Base-by-base conservation (phyloP, 2,888 invertebrate species). In the Sarcophaga subvicina region DNA sequence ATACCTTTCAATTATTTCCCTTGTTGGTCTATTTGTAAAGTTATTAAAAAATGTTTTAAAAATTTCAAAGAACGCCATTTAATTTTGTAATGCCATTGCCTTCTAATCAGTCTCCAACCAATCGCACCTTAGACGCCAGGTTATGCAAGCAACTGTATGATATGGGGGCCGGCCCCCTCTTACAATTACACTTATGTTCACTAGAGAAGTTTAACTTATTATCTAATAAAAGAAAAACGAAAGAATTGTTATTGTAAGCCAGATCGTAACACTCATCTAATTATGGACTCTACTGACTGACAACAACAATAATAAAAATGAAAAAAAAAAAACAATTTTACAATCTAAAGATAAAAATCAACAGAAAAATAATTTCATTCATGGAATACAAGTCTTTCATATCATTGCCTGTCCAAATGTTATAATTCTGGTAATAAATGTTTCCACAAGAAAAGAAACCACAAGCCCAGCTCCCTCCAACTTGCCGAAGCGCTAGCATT, bases 201-300 rank as follows among this genome's bases (percentile, higher is more conserved):
- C 14, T 54, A 54, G 17, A 54, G 54, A 14, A 14, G 12, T 54
- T 54, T 17, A 54, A 54, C 17, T 54, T 54, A 76, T 82, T 62
- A 78, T 72, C 71, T 72, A 72, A 66, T 83, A 77, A 78, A 54
- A 54, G 37, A 8, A 37, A 37, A 37, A 37, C 37, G 37, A 37
- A 37, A 37, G 17, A 82, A 77, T 77, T 62, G 71, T 72, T 66
- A 72, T 72, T 72, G 11, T 64, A 66, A 67, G 66, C 27, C 27
- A 83, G 77, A 72, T 78, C 62, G 47, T 67, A 83, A 67, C 60
- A 67, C 62, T 54, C 54, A 62, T 78, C 83, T 83, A 83, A 83
- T 83, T 83, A 83, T 83, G 78, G 66, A 67, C 83, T 83, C 72
- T 72, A 78, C 71, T 59, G 66, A 78, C 71, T 59, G 66, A 37